Base-by-base conservation (phyloP, 2,888 invertebrate genomes). In the Lysandra coridon region DNA sequence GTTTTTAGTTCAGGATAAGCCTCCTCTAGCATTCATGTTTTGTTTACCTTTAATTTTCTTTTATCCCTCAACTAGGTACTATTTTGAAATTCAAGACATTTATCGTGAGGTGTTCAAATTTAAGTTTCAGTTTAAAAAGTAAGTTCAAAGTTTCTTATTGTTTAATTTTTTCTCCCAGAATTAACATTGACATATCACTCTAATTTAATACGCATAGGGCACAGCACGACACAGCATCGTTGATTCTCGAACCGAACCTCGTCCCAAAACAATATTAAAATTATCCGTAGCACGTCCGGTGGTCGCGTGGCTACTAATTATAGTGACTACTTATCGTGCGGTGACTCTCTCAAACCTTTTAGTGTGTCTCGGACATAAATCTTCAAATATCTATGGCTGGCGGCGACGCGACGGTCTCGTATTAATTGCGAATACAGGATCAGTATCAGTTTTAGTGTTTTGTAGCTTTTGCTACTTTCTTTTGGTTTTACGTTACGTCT, bases 251-350 rank as follows among this genome's bases (percentile, higher is more conserved):
- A 6, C 17, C 44, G 44, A 23, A 17, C 14, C 4, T 17, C 10
- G 40, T 73, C 74, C 74, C 40, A 74, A 37, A 74, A 40, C 49
- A 49, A 23, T 75, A 75, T 75, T 49, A 75, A 75, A 74, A 44
- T 74, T 33, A 49, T 40, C 60, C 73, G 23, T 73, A 79, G 81
- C 83, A 80, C 82, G 83, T 83, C 83, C 88, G 92, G 92, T 92
- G 92, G 93, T 92, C 93, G 91, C 91, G 92, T 91, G 92, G 91
- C 85, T 87, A 89, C 92, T 93, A 92, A 94, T 93, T 93, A 92
- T 89, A 89, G 86, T 86, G 86, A 85, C 86, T 84, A 89, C 91
- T 92, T 92, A 92, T 92, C 92, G 88, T 85, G 81, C 87, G 84
- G 82, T 84, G 87, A 85, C 88, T 87, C 81, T 86, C 90, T 87